Evolutionary conservation across 2,113 vertebrate species (phyloP).

Genomic region (Xenus cinereus): DNA sequence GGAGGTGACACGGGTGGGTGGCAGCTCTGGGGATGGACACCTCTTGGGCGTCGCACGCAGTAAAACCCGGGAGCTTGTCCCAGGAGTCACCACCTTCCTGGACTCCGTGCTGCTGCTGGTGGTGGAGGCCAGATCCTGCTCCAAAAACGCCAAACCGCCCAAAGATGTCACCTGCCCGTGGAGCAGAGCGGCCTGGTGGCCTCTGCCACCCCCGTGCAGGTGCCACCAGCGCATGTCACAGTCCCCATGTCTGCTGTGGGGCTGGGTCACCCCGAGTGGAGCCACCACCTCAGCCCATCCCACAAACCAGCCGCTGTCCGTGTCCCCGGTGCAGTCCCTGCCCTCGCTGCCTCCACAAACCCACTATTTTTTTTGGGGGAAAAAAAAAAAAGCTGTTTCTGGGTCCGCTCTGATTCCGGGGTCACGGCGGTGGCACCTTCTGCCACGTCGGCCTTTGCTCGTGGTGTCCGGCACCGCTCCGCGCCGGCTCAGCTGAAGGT

Average conservation of each 20-base stretch:
- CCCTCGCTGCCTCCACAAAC: not conserved
- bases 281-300: not conserved
- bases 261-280: not conserved
- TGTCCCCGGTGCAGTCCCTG: not conserved
- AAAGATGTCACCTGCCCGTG: rapidly evolving
- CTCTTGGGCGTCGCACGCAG: rapidly evolving
- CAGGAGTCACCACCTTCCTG: rapidly evolving
- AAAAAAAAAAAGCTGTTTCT: not conserved
- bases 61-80: not conserved
- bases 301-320: rapidly evolving
- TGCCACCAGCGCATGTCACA: no score
- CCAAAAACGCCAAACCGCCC: not conserved
- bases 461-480: not conserved
- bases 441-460: not conserved
- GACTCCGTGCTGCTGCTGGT: not conserved
- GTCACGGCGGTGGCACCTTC: not conserved
- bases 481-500: not conserved
- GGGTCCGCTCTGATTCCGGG: not conserved
- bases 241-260: not conserved
- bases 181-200: not conserved
- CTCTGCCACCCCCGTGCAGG: not conserved
- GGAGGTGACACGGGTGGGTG: not conserved
- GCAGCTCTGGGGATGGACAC: not conserved
- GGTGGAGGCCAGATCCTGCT: not conserved
- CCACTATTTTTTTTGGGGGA: not conserved